These are phyloP conservation scores for Heterocephalus glaber DNA, from an alignment of 2,113 vertebrate species.

Conservation along the genomic window DNA sequence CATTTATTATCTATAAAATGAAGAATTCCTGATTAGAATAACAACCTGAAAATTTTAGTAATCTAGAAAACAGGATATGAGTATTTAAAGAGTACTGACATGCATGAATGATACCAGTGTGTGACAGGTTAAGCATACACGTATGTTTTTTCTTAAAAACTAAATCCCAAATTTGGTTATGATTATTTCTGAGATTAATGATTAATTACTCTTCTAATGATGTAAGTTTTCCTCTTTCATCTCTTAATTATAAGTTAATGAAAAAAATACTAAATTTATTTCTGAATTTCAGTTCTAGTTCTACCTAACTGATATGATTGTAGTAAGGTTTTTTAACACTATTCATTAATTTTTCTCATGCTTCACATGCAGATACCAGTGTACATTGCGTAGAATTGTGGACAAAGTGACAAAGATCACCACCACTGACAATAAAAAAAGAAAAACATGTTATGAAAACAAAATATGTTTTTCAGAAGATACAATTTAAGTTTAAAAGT, in stretches of 20 bases:
- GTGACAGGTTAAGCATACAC: background rate
- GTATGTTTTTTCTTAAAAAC: background rate
- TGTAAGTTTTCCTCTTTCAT: background rate
- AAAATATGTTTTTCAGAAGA: background rate
- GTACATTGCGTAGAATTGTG: background rate
- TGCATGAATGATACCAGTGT: background rate
- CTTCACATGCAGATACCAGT: background rate
- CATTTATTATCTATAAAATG: background rate
- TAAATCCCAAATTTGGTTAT: background rate
- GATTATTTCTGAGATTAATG: background rate
- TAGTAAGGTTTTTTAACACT: background rate
- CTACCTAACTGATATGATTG: background rate
- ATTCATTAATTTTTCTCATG: background rate
- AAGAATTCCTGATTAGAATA: background rate
- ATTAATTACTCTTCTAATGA: background rate
- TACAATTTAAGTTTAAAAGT: background rate
- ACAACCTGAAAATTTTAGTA: background rate
- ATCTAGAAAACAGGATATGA: background rate
- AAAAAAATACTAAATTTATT: background rate
- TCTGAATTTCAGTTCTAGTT: background rate
- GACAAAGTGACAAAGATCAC: background rate
- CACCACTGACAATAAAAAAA: background rate
- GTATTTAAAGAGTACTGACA: background rate
- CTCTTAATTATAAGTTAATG: background rate
- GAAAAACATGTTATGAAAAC: background rate